These are phyloP conservation scores for Sus scrofa DNA, from an alignment of 2,113 vertebrate genomes.

Conservation along the genomic window DNA sequence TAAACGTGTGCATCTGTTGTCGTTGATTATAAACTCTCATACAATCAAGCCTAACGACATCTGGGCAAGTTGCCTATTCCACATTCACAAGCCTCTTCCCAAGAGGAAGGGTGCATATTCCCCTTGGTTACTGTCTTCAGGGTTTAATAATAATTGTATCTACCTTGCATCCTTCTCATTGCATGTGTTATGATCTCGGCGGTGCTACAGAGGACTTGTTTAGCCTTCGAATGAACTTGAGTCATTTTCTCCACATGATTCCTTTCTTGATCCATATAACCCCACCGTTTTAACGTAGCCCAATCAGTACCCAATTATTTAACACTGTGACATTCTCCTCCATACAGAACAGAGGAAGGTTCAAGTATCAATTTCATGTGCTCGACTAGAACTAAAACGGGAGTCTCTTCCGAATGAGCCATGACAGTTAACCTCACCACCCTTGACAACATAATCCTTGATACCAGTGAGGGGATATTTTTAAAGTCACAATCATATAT, in stretches of 20 bases:
- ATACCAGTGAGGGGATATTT: neutral
- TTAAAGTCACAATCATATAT: neutral
- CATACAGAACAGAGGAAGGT: neutral
- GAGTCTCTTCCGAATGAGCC: conserved; percentile 28
- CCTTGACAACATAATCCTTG: neutral
- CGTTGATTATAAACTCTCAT: neutral
- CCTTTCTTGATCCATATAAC: neutral
- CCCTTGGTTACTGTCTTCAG: neutral
- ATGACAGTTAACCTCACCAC: neutral
- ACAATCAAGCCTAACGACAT: neutral
- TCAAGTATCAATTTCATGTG: conserved; percentile 6
- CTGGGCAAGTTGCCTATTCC: neutral
- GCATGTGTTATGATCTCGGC: neutral
- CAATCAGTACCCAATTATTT: neutral
- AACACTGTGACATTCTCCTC: neutral
- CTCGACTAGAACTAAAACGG: neutral
- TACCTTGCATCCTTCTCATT: no score
- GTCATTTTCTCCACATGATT: neutral
- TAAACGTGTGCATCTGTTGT: neutral
- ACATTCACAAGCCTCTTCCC: neutral
- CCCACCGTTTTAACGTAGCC: neutral
- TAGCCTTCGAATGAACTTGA: neutral
- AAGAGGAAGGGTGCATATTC: neutral
- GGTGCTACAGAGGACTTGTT: neutral
- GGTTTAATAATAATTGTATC: neutral